Evolutionary conservation across 2,797 vertebrate species (phyloP).

Genomic region (Alca torda): DNA sequence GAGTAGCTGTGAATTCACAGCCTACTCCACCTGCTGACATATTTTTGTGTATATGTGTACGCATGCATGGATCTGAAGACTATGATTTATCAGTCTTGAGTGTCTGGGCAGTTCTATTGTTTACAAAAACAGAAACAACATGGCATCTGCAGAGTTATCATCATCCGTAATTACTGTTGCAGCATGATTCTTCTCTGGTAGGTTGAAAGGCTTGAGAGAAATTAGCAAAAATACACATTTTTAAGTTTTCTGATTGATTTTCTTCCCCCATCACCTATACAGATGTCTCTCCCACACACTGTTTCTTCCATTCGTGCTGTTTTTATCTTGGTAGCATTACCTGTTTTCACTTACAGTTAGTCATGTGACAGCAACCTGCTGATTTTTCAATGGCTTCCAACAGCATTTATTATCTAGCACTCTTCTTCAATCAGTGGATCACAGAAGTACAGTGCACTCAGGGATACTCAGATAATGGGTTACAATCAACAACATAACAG

Average conservation of each 20-base stretch:
- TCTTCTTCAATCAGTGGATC: constrained; percentile 30
- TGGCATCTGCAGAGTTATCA: background rate
- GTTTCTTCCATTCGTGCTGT: constrained; percentile 2
- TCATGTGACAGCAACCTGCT: constrained; percentile 8
- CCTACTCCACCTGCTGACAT: background rate
- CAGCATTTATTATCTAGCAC: background rate
- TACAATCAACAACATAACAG: background rate
- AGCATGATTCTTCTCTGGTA: background rate
- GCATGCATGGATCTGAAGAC: background rate
- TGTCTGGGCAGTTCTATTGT: background rate
- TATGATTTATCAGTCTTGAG: background rate
- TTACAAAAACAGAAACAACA: background rate
- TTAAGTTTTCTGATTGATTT: background rate
- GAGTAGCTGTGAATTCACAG: background rate
- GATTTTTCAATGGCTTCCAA: constrained; percentile 26
- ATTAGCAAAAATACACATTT: background rate
- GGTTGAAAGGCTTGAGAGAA: background rate
- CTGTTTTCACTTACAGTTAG: constrained; percentile 22
- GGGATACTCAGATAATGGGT: constrained; percentile 19
- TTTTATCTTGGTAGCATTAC: constrained; percentile 11
- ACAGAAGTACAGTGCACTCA: background rate
- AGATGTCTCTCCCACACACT: background rate
- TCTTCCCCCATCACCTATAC: background rate
- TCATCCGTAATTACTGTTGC: background rate
- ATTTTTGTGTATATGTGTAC: background rate